Evolutionary conservation across 2,797 vertebrate species (phyloP), one percentile per base, ranked within the genome.

Genomic region (Trachops cirrhosus): DNA sequence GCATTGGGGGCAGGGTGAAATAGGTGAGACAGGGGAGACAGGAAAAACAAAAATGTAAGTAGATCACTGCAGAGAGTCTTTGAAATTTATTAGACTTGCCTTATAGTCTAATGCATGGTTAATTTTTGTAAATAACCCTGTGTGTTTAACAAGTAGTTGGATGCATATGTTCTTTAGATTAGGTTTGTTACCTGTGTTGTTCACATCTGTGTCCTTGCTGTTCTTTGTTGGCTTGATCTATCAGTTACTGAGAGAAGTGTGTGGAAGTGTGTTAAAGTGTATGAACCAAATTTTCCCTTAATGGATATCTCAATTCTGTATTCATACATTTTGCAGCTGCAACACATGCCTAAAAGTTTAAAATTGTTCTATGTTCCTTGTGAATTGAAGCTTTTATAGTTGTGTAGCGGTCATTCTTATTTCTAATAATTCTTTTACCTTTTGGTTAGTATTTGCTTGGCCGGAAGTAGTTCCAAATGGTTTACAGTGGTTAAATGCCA

Each of bases 301-400:
- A 71, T 29, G 71, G 54, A 50, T 84, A 52, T 78, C 85, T 92
- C 71, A 87, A 37, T 78, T 95, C 83, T 92, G 26, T 80, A 92
- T 87, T 94, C n/a, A 52, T 21, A 48, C 9, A 46, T 73, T 93
- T 82, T 83, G 59, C 95, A 94, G 48, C 15, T 39, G 11, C 88
- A 88, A 74, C 44, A 84, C 37, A 37, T 68, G n/a, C 10, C 22
- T 90, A 78, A 64, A 77, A 75, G 32, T 92, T 93, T 94, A 88
- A 93, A 73, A 92, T 71, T 93, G 26, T 92, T 88, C 64, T 85
- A 48, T 85, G 9, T 14, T 59, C 19, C 39, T 93, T 86, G 90
- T 71, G 86, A 86, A 70, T 71, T 80, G 88, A 94, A 80, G 75
- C 80, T 96, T 92, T 92, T 88, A 78, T 90, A 94, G 80, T 89